phyloP scores from a whole-genome alignment of 2,888 invertebrate genomes.

The Phyllotreta striolata region DNA sequence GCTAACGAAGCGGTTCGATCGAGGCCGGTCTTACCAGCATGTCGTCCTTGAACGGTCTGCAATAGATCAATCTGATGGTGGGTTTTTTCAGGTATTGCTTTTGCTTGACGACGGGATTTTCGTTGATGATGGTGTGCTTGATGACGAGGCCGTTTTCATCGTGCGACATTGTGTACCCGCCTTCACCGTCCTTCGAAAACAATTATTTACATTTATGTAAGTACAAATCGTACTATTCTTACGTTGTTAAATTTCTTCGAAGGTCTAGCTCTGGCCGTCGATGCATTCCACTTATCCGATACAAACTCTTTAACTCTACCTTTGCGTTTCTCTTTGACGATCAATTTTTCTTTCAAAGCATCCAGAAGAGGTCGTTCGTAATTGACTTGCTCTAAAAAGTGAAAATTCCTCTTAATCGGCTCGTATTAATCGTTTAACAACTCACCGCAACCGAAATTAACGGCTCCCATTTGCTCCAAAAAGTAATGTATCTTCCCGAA shows the following conservation, averaged over 20 bases:
- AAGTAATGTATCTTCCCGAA: slow-evolving; percentile 68
- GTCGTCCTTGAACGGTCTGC: slow-evolving; percentile 66
- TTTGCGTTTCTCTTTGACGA: slow-evolving; percentile 46
- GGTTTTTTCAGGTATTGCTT: slow-evolving; percentile 58
- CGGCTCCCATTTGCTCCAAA: slow-evolving; percentile 69
- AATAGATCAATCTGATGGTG: slow-evolving; percentile 68
- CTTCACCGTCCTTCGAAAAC: slow-evolving; percentile 67
- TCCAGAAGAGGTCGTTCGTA: slow-evolving; percentile 56
- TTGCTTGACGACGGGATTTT: slow-evolving; percentile 59
- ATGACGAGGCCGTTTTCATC: slow-evolving; percentile 68
- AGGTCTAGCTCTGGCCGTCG: slow-evolving; percentile 59
- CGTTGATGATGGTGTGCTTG: slow-evolving; percentile 59
- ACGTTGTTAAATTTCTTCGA: slow-evolving; percentile 67
- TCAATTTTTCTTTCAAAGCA: slow-evolving; percentile 32
- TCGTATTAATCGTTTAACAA: slow-evolving; percentile 27
- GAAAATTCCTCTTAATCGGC: slow-evolving; percentile 6
- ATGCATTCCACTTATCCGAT: slow-evolving; percentile 28
- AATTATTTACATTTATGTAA: slow-evolving; percentile 16
- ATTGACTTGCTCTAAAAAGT: slow-evolving; percentile 54
- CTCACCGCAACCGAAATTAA: slow-evolving; percentile 70
- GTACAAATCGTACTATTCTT: slow-evolving; percentile 38
- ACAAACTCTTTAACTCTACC: slow-evolving; percentile 20
- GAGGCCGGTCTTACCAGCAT: slow-evolving; percentile 63
- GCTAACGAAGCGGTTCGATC: background rate
- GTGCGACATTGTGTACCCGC: slow-evolving; percentile 72